Evolutionary conservation across 2,888 invertebrate species (phyloP).

Genomic region (Fragum sueziense): DNA sequence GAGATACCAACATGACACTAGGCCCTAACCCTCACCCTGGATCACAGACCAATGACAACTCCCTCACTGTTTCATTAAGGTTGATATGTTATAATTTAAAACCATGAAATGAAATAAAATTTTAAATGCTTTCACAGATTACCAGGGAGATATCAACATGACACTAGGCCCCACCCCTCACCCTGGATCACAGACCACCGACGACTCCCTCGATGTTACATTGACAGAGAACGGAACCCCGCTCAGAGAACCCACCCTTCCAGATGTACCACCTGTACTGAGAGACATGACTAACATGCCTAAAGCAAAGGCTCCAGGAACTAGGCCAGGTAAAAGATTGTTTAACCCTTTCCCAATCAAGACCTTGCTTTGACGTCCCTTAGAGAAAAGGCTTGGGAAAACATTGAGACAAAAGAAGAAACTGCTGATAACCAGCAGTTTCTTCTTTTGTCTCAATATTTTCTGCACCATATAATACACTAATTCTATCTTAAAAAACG

Average conservation of each 20-base stretch:
- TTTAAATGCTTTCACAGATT: constrained; percentile 63
- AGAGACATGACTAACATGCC: constrained; percentile 70
- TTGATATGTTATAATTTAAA: no score
- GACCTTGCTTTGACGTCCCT: no score
- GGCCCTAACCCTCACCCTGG: constrained; percentile 70
- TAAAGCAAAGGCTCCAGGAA: constrained; percentile 55
- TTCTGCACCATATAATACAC: no score
- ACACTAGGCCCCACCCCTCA: constrained; percentile 74
- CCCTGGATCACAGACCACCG: constrained; percentile 60
- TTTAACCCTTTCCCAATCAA: no score
- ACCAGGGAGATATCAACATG: constrained; percentile 73
- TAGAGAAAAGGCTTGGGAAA: no score
- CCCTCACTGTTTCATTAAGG: constrained; percentile 67
- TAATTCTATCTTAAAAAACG: no score
- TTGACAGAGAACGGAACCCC: constrained; percentile 47
- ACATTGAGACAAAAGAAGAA: no score
- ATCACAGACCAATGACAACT: constrained; percentile 62
- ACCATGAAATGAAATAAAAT: no score
- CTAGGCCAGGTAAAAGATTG: constrained; percentile 62
- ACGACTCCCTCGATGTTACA: constrained; percentile 65
- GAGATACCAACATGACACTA: constrained; percentile 74
- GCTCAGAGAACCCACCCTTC: constrained; percentile 62
- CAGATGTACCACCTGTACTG: constrained; percentile 67
- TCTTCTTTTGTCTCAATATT: no score
- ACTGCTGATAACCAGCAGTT: no score